Base-by-base conservation (phyloP, 37 sponge, comb jelly and placozoan species). In the Ianthella basta region DNA sequence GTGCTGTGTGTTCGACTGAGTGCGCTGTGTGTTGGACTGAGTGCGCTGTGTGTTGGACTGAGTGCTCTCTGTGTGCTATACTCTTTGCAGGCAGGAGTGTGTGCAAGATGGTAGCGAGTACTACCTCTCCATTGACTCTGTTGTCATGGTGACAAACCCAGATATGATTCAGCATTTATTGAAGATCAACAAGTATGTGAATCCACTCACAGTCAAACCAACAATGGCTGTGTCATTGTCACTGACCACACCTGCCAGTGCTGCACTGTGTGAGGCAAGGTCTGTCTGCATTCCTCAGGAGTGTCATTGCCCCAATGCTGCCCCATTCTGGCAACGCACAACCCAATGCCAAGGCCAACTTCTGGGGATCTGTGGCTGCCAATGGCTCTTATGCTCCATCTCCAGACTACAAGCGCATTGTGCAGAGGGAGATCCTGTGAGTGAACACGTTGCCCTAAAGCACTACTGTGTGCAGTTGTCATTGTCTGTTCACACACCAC, bases 381-480 rank as follows among this genome's bases (percentile, higher is more conserved):
- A 85, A 95, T 85, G 98, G 98, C 12, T 97, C 90, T 83, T 97
- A 97, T 85, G 88, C 88, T 14, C 72, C 94, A 25, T 93, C 98
- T 25, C 50, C 61, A 38, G 98, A 97, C 85, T 97, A 97, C 72
- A 20, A 59, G 15, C 81, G 81, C 16, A 87, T 97, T 60, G 88
- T 91, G 20, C 77, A 89, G 1, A 32, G 79, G 14, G 77, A 89
- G 21, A 82, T 86, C 77, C 80, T 19, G 94, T 94, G 72, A 61
- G 90, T 84, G n/a, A n/a, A n/a, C n/a, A n/a, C n/a, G n/a, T n/a
- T n/a, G n/a, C n/a, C n/a, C n/a, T n/a, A n/a, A n/a, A n/a, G n/a
- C n/a, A n/a, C n/a, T n/a, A n/a, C n/a, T n/a, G n/a, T n/a, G n/a
- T n/a, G n/a, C n/a, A n/a, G n/a, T n/a, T n/a, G n/a, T n/a, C n/a